A percentile compares a stretch with the other conserved stretches of the same genome.
phyloP scores from a whole-genome alignment of 2,797 vertebrate species.

The Crypturellus tataupa region DNA sequence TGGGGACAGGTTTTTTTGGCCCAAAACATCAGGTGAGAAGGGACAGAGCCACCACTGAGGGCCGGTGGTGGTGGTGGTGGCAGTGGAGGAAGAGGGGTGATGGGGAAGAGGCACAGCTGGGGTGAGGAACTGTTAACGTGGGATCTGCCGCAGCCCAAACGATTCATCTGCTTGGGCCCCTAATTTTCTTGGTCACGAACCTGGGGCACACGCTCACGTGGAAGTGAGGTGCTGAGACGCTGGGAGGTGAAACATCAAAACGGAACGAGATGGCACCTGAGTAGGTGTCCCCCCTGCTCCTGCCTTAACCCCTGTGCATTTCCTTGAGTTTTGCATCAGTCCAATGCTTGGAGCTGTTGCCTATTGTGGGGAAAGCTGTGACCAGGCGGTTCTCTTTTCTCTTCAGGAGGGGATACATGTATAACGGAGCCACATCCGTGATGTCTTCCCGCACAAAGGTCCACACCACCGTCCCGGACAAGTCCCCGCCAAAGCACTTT shows the following conservation, averaged over 20 bases:
- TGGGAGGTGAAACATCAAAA: not conserved
- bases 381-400: conserved; percentile 31
- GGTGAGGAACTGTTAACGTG: not conserved
- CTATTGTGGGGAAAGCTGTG: not conserved
- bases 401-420: conserved; percentile 80
- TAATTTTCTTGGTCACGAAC: not conserved
- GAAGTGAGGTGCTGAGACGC: not conserved
- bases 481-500: conserved; percentile 89
- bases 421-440: conserved; percentile 85
- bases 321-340: not conserved
- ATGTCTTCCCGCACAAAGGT: conserved; percentile 85
- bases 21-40: not conserved
- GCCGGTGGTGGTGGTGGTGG: accelerated
- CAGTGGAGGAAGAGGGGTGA: not conserved
- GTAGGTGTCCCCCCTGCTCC: not conserved
- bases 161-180: not conserved
- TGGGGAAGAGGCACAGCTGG: not conserved
- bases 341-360: not conserved
- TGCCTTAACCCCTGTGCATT: not conserved
- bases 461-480: conserved; percentile 78
- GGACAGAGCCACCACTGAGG: not conserved
- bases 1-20: not conserved
- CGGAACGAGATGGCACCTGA: not conserved
- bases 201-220: accelerated
- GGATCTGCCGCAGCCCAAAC: not conserved